These are phyloP conservation scores for Myrmecobius fasciatus DNA, from an alignment of 2,113 vertebrate species.

Conservation along the genomic window DNA sequence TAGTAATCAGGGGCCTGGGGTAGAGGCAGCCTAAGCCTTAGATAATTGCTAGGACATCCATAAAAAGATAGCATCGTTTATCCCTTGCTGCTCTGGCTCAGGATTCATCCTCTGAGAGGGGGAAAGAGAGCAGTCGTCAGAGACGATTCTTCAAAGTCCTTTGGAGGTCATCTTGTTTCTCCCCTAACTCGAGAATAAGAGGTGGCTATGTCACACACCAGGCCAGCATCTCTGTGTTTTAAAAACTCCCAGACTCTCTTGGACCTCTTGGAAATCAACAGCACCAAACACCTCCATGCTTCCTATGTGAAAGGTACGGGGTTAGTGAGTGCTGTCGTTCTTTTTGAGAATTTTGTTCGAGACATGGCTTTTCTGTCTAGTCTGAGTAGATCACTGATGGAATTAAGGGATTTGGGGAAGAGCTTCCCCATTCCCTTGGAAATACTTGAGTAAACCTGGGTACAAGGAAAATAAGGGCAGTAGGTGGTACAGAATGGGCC, in stretches of 20 bases:
- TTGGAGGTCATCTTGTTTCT: neutral
- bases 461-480: neutral
- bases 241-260: neutral
- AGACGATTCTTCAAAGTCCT: neutral
- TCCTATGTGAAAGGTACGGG: neutral
- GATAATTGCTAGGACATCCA: conserved; percentile 32
- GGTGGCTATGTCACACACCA: neutral
- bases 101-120: neutral
- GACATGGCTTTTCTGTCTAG: neutral
- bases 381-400: neutral
- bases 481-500: too few relatives aligned
- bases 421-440: neutral
- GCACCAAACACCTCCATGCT: neutral
- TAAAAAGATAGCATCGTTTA: conserved; percentile 8
- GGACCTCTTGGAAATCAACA: neutral
- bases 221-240: neutral
- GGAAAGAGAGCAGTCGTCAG: neutral
- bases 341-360: neutral
- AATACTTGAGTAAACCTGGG: neutral
- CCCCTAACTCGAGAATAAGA: neutral
- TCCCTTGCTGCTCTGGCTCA: conserved; percentile 2
- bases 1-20: neutral
- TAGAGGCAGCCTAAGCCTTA: conserved; percentile 5
- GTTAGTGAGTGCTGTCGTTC: neutral
- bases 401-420: neutral